phyloP scores from a whole-genome alignment of 2,888 invertebrate genomes.

The Cinara cedri region DNA sequence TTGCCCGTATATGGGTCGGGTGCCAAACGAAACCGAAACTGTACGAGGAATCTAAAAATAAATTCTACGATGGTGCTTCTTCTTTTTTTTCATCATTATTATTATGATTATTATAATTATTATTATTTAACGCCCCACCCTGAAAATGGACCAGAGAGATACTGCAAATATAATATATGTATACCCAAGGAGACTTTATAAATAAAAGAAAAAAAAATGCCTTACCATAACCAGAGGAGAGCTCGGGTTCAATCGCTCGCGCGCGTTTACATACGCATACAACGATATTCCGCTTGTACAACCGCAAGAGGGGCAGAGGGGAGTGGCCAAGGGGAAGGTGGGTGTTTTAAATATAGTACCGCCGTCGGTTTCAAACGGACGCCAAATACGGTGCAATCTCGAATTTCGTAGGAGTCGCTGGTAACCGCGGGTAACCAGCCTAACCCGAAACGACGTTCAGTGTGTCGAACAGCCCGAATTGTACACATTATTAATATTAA shows the following conservation, averaged over 20 bases:
- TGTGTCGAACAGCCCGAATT: conserved; percentile 56
- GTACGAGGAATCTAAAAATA: conserved; percentile 46
- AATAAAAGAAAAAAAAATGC: conserved; percentile 42
- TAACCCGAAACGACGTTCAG: conserved; percentile 48
- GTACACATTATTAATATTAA: conserved; percentile 34
- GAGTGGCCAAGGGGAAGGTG: conserved; percentile 44
- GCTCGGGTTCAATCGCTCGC: conserved; percentile 15
- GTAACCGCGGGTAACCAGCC: conserved; percentile 44
- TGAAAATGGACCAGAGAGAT: neutral
- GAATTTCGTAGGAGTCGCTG: conserved; percentile 65
- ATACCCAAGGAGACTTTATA: conserved; percentile 47
- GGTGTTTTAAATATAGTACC: conserved; percentile 57
- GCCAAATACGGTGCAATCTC: conserved; percentile 74
- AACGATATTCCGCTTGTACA: too few species aligned
- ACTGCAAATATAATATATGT: neutral
- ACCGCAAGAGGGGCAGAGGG: too few species aligned
- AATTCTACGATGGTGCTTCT: conserved; percentile 31
- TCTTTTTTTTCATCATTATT: neutral
- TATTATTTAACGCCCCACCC: conserved; percentile 26
- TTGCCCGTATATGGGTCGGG: conserved; percentile 47
- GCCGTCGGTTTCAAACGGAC: conserved; percentile 57
- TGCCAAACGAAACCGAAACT: conserved; percentile 55
- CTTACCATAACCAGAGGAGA: conserved; percentile 43
- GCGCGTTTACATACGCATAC: neutral
- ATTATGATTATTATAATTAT: too few species aligned